A percentile compares a stretch with the other conserved stretches of the same genome.
These are phyloP conservation scores for Protobothrops flavoviridis DNA, from an alignment of 2,113 vertebrate species.

Conservation along the genomic window DNA sequence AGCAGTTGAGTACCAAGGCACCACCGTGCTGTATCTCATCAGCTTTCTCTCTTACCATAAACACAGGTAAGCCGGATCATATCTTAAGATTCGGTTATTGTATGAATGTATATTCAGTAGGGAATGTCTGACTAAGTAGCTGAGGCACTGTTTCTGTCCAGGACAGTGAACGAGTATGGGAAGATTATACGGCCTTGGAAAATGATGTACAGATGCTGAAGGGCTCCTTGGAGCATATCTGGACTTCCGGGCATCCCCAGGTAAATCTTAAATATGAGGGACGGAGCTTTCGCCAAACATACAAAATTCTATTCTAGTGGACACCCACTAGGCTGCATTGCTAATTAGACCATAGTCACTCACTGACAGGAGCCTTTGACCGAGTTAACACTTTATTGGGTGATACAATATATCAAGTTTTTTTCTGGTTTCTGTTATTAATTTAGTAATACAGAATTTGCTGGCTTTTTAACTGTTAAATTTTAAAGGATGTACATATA, in stretches of 20 bases:
- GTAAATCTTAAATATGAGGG: conserved; percentile 55
- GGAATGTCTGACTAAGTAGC: neutral
- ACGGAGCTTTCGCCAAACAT: neutral
- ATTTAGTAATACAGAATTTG: neutral
- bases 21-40: neutral
- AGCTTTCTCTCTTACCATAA: neutral
- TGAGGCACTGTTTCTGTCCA: conserved; percentile 38
- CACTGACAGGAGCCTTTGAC: neutral
- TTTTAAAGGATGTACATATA: neutral
- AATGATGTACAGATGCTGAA: conserved; percentile 80
- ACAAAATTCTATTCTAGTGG: neutral
- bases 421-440: neutral
- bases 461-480: neutral
- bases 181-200: conserved; percentile 81
- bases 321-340: neutral
- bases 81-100: neutral
- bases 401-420: neutral
- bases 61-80: neutral
- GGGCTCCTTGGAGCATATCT: conserved; percentile 84
- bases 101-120: neutral
- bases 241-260: conserved; percentile 80
- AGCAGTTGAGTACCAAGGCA: neutral
- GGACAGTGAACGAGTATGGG: conserved; percentile 85
- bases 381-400: neutral
- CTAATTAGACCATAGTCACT: neutral